Evolutionary conservation across 2,888 invertebrate species (phyloP), one percentile per base, ranked within the genome.

Genomic region (Cosmopolites sordidus): DNA sequence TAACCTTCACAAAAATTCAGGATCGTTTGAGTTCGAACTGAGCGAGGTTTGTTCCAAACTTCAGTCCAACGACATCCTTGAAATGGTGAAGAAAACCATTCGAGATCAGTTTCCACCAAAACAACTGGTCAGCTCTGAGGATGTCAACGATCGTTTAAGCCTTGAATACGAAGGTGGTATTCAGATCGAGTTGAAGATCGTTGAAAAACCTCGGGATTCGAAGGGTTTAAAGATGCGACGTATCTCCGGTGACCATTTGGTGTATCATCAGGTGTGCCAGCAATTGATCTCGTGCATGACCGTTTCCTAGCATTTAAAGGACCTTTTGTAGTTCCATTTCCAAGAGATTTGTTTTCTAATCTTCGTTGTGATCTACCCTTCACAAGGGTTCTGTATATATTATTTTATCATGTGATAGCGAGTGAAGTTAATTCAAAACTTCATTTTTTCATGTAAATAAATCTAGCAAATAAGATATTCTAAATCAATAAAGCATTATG

Each of bases 271-370:
- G 72, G 78, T 92, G 37, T 92, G 92, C 73, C 88, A 91, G 69
- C 90, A 92, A 74, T 75, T 93, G 64, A 89, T 92, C 54, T 89
- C 89, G 44, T 90, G 89, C 69, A 84, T 92, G 78, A 87, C 87
- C 52, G 88, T 87, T 69, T 89, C 75, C 64, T 75, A 71, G 66
- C 68, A 64, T 61, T 60, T 61, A 45, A 48, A 54, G 48, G 27
- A 54, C 14, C 22, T 29, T 29, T 38, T 48, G 43, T 40, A 40
- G 40, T 40, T 40, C 40, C 40, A 11, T 22, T 22, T 22, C 22
- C 22, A 22, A 22, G 8, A 22, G 33, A 33, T 33, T 33, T 12
- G 33, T 33, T 33, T 39, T 29, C 29, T 38, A 47, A 51, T 51
- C 47, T 51, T 47, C 48, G 52, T 47, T 45, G 54, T 54, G 54